A percentile compares a stretch with the other conserved stretches of the same genome.
Evolutionary conservation across 2,113 vertebrate species (phyloP).

Genomic region (Colistium nudipinnis): DNA sequence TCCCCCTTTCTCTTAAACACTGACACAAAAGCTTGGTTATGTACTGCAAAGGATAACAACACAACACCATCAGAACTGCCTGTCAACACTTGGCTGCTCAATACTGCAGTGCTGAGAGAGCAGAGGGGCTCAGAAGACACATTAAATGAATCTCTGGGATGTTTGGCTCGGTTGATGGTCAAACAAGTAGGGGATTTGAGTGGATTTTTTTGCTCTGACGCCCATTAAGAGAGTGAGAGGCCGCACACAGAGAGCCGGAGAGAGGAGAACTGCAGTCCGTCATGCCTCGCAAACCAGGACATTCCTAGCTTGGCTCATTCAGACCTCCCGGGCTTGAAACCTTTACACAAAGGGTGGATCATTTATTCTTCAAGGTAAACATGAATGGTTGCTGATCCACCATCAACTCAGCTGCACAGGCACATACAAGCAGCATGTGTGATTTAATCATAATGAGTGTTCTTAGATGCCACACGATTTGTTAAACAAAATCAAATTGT

Average conservation of each 20-base stretch:
- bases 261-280: conserved; percentile 13
- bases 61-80: conserved; percentile 16
- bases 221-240: conserved; percentile 34
- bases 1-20: conserved; percentile 27
- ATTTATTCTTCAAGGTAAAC: conserved; percentile 54
- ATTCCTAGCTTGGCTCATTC: conserved; percentile 45
- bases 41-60: conserved; percentile 26
- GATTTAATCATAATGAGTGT: neutral
- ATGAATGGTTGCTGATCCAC: conserved; percentile 1
- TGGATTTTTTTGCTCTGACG: conserved; percentile 49
- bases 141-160: conserved; percentile 49
- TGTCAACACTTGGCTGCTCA: conserved; percentile 42
- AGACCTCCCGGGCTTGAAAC: conserved; percentile 35
- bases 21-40: neutral
- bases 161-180: conserved; percentile 48
- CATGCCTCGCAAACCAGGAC: conserved; percentile 57
- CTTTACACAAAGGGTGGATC: conserved; percentile 28
- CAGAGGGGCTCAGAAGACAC: conserved; percentile 45
- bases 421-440: neutral
- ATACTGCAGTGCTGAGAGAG: conserved; percentile 42
- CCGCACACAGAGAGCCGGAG: conserved; percentile 26
- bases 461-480: neutral
- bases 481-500: neutral
- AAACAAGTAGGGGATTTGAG: conserved; percentile 48
- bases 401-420: neutral